Evolutionary conservation across 1,140 invertebrate genomes (phyloP), one percentile per base, ranked within the genome.

Genomic region (Brachionus rubens): DNA sequence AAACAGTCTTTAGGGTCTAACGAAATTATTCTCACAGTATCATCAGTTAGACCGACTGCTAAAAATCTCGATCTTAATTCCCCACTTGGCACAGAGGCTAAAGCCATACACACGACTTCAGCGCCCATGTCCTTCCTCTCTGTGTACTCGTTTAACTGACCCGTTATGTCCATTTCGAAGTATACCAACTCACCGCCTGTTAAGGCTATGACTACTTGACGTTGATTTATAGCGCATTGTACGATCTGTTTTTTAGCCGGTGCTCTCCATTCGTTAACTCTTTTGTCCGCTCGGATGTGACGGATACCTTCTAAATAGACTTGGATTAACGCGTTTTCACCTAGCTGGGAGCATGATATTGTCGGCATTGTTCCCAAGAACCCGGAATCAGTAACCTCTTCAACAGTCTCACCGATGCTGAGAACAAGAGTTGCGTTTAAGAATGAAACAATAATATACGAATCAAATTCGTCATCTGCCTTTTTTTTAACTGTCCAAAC

Each of bases 391-490:
- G 96, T 96, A 1, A 98, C 96, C 91, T 99, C 97, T 86, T 99
- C 97, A 36, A 99, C 97, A 78, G 96, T 99, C 85, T 99, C 97
- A 78, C 97, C 97, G 84, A 99, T 99, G 78, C 94, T 97, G 78
- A 99, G 88, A 76, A 99, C 96, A 78, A 99, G 88, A 28, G 97
- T 99, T 76, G 97, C 97, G 86, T 99, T 99, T 43, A 98, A 91
- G 90, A 99, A 99, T 48, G 96, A 99, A 78, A 99, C 97, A 84
- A 99, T 96, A 87, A 99, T 99, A 87, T 99, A 99, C 48, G 96
- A 93, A 90, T 99, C 97, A 89, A 52, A 77, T 46, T 77, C 86
- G 95, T 93, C 94, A 87, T 99, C 96, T 82, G 91, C 89, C 84
- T 93, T 90, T 82, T 91, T 89, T 84, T 97, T 96, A 1, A 99